A percentile compares a stretch with the other conserved stretches of the same genome.
phyloP scores from a whole-genome alignment of 2,113 vertebrate genomes.

The Addax nasomaculatus region DNA sequence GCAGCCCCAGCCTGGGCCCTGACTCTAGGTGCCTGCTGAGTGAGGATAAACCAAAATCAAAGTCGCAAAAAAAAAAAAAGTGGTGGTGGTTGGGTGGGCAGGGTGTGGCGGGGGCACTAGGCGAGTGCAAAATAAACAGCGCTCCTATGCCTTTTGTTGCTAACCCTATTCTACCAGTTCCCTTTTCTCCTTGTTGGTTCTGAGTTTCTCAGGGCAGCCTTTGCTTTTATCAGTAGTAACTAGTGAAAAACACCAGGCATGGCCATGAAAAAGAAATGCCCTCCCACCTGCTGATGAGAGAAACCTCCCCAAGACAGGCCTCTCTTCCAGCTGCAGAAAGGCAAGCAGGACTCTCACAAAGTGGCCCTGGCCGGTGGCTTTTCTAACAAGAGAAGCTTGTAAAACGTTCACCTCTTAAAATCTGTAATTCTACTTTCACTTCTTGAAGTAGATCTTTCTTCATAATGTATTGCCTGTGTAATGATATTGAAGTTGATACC shows the following conservation, averaged over 20 bases:
- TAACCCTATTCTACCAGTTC: background rate
- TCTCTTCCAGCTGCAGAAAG: background rate
- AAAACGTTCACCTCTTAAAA: background rate
- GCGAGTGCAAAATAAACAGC: background rate
- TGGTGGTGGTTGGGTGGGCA: background rate
- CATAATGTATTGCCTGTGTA: background rate
- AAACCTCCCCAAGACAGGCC: background rate
- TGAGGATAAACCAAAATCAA: constrained; percentile 48
- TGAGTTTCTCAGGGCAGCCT: background rate
- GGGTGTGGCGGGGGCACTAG: background rate
- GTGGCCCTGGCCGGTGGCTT: background rate
- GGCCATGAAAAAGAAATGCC: background rate
- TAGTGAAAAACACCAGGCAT: background rate
- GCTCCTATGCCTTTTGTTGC: background rate
- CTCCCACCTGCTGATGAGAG: background rate
- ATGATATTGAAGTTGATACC: background rate
- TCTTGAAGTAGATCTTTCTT: background rate
- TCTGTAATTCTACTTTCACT: background rate
- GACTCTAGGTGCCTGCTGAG: background rate
- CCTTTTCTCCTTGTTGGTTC: background rate
- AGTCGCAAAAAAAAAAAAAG: background rate
- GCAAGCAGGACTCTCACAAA: background rate
- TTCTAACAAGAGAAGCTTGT: background rate
- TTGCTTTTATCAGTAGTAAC: background rate
- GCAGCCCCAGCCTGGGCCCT: constrained; percentile 38